Evolutionary conservation across 2,888 invertebrate genomes (phyloP).

Genomic region (Seladonia tumulorum): DNA sequence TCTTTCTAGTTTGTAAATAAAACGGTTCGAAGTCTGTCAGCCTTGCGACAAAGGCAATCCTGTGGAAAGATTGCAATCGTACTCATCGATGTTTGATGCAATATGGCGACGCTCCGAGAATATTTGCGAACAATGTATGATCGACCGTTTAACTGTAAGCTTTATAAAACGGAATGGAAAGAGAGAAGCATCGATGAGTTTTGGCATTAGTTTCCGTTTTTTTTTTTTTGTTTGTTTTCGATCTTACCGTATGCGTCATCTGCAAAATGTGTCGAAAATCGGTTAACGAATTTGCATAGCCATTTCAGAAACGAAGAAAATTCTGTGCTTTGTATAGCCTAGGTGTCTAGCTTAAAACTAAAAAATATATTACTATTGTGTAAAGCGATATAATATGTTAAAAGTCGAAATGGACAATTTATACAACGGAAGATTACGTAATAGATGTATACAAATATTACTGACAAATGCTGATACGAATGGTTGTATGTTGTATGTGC

Average conservation of each 20-base stretch:
- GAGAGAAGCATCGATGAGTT: neutral
- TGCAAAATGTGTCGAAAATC: neutral
- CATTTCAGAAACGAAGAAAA: neutral
- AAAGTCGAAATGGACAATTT: neutral
- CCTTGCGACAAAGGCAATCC: neutral
- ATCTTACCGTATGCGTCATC: neutral
- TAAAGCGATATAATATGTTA: neutral
- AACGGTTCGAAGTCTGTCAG: too few species aligned
- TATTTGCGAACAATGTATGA: neutral
- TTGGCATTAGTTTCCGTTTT: neutral
- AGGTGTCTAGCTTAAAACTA: slow-evolving; percentile 2
- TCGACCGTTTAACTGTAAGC: neutral
- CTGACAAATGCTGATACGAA: neutral
- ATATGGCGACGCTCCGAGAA: neutral
- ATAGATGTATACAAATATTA: slow-evolving; percentile 6
- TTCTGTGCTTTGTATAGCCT: neutral
- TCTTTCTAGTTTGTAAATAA: slow-evolving; percentile 2
- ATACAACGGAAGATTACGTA: neutral
- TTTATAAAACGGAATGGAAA: neutral
- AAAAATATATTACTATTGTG: slow-evolving; percentile 6
- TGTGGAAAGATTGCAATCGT: neutral
- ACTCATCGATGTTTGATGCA: neutral
- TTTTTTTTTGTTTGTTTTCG: neutral
- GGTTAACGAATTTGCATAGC: neutral
- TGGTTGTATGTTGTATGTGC: neutral